Percentiles rank a stretch among this genome's conserved stretches.
Evolutionary conservation across 2,113 vertebrate genomes (phyloP).

Genomic region (Phalacrocorax brasilianus): DNA sequence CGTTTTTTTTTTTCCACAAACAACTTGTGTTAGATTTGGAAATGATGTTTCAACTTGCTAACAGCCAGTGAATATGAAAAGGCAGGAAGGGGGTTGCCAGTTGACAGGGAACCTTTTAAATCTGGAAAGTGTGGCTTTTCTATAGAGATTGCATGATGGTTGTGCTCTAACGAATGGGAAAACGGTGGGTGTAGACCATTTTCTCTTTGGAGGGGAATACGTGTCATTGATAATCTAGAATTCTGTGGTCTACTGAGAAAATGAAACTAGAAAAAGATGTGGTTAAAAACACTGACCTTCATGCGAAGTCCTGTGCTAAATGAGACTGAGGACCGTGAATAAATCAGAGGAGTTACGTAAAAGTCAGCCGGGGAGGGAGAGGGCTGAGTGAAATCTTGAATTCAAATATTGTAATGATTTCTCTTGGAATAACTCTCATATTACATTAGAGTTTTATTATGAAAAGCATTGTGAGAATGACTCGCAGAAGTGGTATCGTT

Average conservation of each 20-base stretch:
- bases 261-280: neutral
- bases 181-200: neutral
- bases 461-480: neutral
- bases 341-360: neutral
- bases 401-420: neutral
- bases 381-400: neutral
- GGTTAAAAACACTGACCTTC: neutral
- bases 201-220: accelerated
- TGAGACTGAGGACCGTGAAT: neutral
- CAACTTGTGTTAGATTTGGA: neutral
- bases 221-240: neutral
- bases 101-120: neutral
- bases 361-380: neutral
- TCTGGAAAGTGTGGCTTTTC: neutral
- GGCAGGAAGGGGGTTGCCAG: neutral
- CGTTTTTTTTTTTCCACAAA: neutral
- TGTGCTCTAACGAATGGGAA: neutral
- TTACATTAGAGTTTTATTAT: neutral
- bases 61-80: neutral
- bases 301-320: neutral
- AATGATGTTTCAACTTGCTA: neutral
- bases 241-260: neutral
- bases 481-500: neutral
- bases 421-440: neutral
- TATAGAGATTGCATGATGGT: neutral